Conservation (phyloP, 2,888 invertebrate genomes). For the Linnaemya vulpina region DNA sequence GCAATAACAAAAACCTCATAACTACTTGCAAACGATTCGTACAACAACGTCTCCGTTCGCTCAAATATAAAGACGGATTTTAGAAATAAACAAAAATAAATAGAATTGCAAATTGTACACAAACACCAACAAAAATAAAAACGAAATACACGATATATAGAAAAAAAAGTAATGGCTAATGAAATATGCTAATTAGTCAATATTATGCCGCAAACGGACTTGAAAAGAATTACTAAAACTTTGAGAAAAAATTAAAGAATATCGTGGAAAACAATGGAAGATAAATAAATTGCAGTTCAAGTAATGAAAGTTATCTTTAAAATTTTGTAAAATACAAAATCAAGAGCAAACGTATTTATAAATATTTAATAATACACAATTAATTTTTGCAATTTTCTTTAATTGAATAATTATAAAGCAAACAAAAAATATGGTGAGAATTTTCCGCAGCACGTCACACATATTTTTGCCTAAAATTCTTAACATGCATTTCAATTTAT, state of each 20-base stretch:
- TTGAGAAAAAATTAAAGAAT: slow-evolving; percentile 12
- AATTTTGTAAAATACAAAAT: too few species aligned
- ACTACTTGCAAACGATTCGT: slow-evolving; percentile 40
- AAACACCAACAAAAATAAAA: slow-evolving; percentile 7
- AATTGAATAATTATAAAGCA: background rate
- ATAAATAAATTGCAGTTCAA: too few species aligned
- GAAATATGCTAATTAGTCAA: slow-evolving; percentile 58
- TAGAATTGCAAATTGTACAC: slow-evolving; percentile 25
- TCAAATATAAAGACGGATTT: slow-evolving; percentile 44
- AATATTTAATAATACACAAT: background rate
- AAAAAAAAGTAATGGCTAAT: slow-evolving; percentile 1
- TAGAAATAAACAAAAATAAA: background rate
- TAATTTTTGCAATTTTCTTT: background rate
- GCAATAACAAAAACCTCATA: slow-evolving; percentile 60
- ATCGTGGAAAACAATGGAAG: background rate
- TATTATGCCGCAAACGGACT: slow-evolving; percentile 32
- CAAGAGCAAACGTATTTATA: background rate
- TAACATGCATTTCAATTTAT: slow-evolving; percentile 38
- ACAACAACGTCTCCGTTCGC: slow-evolving; percentile 18
- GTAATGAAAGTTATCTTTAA: too few species aligned
- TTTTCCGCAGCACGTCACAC: background rate
- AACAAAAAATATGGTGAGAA: background rate
- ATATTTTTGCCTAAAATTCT: background rate
- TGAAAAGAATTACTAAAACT: slow-evolving; percentile 12
- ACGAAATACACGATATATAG: background rate